Base-by-base conservation (phyloP, 2,888 invertebrate species). In the Pollenia labialis region DNA sequence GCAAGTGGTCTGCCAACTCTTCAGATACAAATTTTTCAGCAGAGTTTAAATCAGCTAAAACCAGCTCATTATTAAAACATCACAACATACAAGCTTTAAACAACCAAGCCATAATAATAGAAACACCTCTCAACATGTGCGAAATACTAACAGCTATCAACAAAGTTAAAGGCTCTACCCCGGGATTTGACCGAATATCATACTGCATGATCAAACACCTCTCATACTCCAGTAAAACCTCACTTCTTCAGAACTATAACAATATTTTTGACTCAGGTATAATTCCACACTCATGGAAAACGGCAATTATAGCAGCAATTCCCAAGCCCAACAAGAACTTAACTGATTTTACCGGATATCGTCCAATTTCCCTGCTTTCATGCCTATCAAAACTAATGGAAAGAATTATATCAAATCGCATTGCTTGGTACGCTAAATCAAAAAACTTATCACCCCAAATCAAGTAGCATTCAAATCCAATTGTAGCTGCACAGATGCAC, bases 111-210 rank as follows among this genome's bases (percentile, higher is more conserved):
- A 44, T 14, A 46, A n/a, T 14, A 16, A 44, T 64, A 23, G 46
- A 64, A 46, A 18, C 44, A 18, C 18, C 16, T 10, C 18, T 64
- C 4, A 64, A 12, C 0, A 64, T 42, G 7, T 18, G 16, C 11
- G 48, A 66, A 66, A 18, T 66, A 14, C 8, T 23, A 14, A 11
- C 14, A 12, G 14, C 23, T 50, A 9, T 71, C 12, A 60, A 46
- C 11, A 74, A 60, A 48, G 74, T 46, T 11, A 72, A 72, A 72
- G 54, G 23, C 11, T 60, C 60, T 8, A 46, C 32, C n/a, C 48
- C 58, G 3, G 58, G 60, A 8, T 32, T 48, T 12, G 60, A 60
- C 48, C 46, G 56, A 4, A 58, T 58, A 23, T 72, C n/a, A 3
- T 58, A 58, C n/a, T 6, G 54, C 1, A 52, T 56, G 46, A 46